Evolutionary conservation across 92 coral and sea anemone genomes (phyloP).

Genomic region (Parazoanthus darwini): DNA sequence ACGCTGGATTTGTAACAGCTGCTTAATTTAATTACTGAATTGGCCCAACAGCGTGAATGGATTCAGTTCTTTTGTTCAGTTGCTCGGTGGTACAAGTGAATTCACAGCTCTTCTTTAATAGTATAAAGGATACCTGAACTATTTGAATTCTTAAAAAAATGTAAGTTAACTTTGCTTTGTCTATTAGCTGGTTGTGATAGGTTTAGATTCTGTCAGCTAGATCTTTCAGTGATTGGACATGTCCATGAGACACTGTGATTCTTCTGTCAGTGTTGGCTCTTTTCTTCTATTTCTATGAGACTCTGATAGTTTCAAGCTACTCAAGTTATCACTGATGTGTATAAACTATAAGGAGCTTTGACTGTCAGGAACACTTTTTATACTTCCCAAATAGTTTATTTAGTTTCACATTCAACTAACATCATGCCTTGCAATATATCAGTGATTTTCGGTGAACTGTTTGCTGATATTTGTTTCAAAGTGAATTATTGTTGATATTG

Average conservation of each 20-base stretch:
- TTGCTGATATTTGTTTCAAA: too few species aligned
- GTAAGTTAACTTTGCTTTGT: neutral
- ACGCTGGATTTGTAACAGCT: slow-evolving; percentile 26
- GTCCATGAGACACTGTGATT: neutral
- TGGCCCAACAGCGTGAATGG: neutral
- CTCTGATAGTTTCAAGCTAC: neutral
- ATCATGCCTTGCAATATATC: too few species aligned
- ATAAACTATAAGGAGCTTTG: too few species aligned
- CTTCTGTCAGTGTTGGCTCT: neutral
- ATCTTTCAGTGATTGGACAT: neutral
- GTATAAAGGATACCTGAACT: neutral
- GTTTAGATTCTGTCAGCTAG: too few species aligned
- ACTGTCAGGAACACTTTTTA: too few species aligned
- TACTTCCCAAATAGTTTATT: too few species aligned
- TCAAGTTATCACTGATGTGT: too few species aligned
- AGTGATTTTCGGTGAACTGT: too few species aligned
- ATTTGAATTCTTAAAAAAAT: too few species aligned
- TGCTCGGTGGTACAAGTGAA: neutral
- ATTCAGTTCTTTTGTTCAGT: slow-evolving; percentile 20
- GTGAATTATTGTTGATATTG: too few species aligned
- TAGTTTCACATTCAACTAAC: too few species aligned
- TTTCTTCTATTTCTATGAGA: neutral
- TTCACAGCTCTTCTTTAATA: neutral
- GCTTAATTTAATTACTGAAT: slow-evolving; percentile 6
- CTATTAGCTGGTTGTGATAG: neutral